Evolutionary conservation across 2,797 vertebrate species (phyloP), one percentile per base, ranked within the genome.

Genomic region (Holocentrus rufus): DNA sequence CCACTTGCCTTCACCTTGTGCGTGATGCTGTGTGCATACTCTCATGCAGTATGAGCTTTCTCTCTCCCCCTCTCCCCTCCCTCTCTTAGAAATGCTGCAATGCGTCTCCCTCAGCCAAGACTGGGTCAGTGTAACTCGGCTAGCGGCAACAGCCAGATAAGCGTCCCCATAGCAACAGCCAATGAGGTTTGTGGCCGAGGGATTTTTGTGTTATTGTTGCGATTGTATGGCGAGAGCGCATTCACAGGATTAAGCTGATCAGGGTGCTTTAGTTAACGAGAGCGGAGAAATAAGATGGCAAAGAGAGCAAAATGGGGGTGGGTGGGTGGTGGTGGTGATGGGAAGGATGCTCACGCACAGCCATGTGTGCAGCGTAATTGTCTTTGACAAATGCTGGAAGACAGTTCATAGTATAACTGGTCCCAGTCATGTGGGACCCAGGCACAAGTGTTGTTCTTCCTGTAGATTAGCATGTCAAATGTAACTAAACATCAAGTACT

Each of bases 61-160:
- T 85, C 84, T 53, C 66, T 59, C 39, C 60, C 25, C 27, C 65
- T 54, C 69, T 46, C 82, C 59, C 69, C 65, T 75, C 87, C 87
- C 90, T 88, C 86, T 64, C 57, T 47, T 84, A 93, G 93, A 95
- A 95, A 94, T 95, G 94, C 93, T 95, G 94, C 94, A 95, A 94
- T 95, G 94, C 94, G 94, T 95, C 94, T 93, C 89, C 82, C 88
- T 89, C 81, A 77, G 81, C 86, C 79, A 87, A 89, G 90, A 91
- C 90, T 93, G 93, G 93, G 94, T 95, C 94, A 94, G 92, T 94
- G 90, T 92, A 92, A 93, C 92, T 86, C 81, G 59, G 82, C 89
- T 87, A 85, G 81, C 83, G 72, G 85, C 82, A 81, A 76, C 82
- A 79, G 69, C 79, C 72, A 66, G 80, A 82, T 85, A 82, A 70